Base-by-base conservation (phyloP, 2,888 invertebrate genomes). In the Drosophila kuntzei region DNA sequence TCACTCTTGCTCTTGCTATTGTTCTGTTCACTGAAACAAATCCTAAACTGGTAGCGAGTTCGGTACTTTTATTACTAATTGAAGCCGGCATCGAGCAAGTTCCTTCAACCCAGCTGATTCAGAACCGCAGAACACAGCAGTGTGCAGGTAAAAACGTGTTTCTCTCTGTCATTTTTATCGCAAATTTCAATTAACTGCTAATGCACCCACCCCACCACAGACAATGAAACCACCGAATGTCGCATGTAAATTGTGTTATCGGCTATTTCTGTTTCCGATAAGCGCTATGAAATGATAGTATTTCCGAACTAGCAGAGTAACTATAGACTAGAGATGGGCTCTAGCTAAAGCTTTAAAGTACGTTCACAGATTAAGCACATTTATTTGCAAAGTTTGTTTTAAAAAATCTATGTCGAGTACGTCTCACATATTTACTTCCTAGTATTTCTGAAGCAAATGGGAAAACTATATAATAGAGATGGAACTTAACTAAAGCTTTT, bases 81-180 rank as follows among this genome's bases (percentile, higher is more conserved):
- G 47, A 32, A 51, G 46, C 14, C 39, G 53, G 29, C 39, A 20
- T 44, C 39, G 46, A 47, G 59, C 32, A 60, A 77, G 83, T 83
- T 87, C 85, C 61, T 83, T 83, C 87, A 83, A 83, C 87, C 72
- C 57, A 22, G 37, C 67, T 87, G 87, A 87, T 68, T 83, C 85
- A 87, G 57, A 32, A 34, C 12, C 14, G 16, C 43, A 34, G 4
- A 44, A 27, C 46, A 39, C 43, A 43, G 12, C 8, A 18, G 49
- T 53, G 50, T 51, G 47, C 80, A 80, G 84, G 78, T 86, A 78
- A 84, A 54, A 87, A 83, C 83, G 76, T 76, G 85, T 83, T 87
- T 74, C 8, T 29, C 60, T 51, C 53, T 54, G n/a, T 36, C 43
- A 41, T 58, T 60, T 53, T 7, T 61, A 66, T 72, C 61, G 57